Conservation (phyloP, 2,888 invertebrate genomes). For the Himalopsyche tibetana region DNA sequence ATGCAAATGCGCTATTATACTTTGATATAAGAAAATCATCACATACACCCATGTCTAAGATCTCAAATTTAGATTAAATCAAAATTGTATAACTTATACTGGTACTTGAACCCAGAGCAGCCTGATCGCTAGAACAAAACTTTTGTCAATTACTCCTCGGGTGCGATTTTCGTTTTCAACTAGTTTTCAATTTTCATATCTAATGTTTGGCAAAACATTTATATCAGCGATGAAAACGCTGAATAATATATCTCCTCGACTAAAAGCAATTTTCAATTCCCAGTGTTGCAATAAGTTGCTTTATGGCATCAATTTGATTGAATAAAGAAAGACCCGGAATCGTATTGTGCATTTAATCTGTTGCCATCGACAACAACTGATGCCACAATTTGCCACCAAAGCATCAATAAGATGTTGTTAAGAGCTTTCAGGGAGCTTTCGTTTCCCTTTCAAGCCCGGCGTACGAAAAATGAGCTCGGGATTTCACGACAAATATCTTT, state of each 20-base stretch:
- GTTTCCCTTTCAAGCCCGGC: neutral
- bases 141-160: too few species aligned
- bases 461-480: neutral
- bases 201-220: too few species aligned
- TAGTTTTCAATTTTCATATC: too few species aligned
- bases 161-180: too few species aligned
- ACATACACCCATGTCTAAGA: too few species aligned
- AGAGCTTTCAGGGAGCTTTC: constrained; percentile 23
- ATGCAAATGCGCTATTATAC: too few species aligned
- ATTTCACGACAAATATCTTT: too few species aligned
- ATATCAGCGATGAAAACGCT: neutral
- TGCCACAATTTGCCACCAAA: constrained; percentile 34
- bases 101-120: too few species aligned
- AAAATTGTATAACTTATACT: too few species aligned
- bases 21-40: too few species aligned
- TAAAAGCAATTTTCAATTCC: constrained; percentile 23
- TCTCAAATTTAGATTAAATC: too few species aligned
- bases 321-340: constrained; percentile 9
- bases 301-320: constrained; percentile 26
- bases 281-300: constrained; percentile 12
- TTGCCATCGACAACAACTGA: constrained; percentile 27
- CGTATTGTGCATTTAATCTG: constrained; percentile 28
- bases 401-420: constrained; percentile 30
- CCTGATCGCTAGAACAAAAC: too few species aligned
- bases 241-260: neutral